Percentiles rank a stretch among this genome's conserved stretches.
phyloP scores from a whole-genome alignment of 2,888 invertebrate genomes.

The Blera fallax region DNA sequence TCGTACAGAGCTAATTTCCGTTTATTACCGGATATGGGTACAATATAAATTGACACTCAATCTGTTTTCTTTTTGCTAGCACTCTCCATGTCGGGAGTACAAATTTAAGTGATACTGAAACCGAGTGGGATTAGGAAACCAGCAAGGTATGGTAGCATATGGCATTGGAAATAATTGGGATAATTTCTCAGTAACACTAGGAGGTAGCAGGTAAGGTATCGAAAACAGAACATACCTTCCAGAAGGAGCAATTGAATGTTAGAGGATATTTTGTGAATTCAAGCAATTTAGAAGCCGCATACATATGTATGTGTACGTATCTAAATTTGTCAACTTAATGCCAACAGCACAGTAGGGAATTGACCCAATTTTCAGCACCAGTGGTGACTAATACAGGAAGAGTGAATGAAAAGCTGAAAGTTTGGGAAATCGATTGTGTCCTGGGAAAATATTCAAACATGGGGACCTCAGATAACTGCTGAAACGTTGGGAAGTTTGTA shows the following conservation, averaged over 20 bases:
- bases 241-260: not conserved
- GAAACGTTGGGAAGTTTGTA: too few species aligned
- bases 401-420: too few species aligned
- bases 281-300: not conserved
- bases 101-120: not conserved
- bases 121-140: not conserved
- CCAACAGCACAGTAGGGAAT: not conserved
- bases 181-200: not conserved
- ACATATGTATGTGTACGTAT: too few species aligned
- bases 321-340: not conserved
- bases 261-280: not conserved
- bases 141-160: not conserved
- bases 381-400: not conserved
- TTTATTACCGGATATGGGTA: not conserved
- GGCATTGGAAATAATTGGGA: not conserved
- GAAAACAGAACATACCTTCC: not conserved
- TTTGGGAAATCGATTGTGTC: too few species aligned
- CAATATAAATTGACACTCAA: not conserved
- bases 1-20: not conserved
- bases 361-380: not conserved
- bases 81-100: not conserved
- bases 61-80: not conserved
- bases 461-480: too few species aligned
- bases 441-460: too few species aligned
- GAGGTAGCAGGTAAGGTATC: not conserved